Conservation (phyloP, 2,113 vertebrate genomes). For the Myodes glareolus region DNA sequence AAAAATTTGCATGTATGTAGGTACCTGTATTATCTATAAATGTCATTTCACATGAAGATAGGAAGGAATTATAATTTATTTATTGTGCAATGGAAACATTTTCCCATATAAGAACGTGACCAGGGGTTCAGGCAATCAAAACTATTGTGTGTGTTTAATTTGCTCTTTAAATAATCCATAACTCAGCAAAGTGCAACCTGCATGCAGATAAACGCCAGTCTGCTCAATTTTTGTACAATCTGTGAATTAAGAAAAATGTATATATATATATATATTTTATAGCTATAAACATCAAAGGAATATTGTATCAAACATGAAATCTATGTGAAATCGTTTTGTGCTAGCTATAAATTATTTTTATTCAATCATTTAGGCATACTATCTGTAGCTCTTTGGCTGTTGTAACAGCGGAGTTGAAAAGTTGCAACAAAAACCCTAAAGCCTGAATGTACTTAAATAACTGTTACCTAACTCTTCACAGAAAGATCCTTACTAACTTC, state of each 20-base stretch:
- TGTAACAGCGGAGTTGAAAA: neutral
- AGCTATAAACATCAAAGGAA: neutral
- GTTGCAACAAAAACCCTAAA: neutral
- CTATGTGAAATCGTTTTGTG: neutral
- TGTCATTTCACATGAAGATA: neutral
- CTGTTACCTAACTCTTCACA: neutral
- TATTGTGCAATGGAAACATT: neutral
- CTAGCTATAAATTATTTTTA: neutral
- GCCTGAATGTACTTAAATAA: slow-evolving; percentile 14
- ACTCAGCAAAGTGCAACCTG: neutral
- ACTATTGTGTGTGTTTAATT: neutral
- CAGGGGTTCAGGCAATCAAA: neutral
- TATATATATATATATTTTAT: slow-evolving; percentile 31
- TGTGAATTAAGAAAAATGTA: neutral
- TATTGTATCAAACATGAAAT: neutral
- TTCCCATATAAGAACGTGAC: neutral
- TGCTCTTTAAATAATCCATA: neutral
- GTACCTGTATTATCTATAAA: neutral
- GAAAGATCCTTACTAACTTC: neutral
- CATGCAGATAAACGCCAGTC: neutral
- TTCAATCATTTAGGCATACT: neutral
- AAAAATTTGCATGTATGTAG: neutral
- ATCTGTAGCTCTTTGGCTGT: neutral
- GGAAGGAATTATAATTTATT: neutral
- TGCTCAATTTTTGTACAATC: neutral